Evolutionary conservation across 2,113 vertebrate genomes (phyloP), one percentile per base, ranked within the genome.

Genomic region (Thermophis baileyi): DNA sequence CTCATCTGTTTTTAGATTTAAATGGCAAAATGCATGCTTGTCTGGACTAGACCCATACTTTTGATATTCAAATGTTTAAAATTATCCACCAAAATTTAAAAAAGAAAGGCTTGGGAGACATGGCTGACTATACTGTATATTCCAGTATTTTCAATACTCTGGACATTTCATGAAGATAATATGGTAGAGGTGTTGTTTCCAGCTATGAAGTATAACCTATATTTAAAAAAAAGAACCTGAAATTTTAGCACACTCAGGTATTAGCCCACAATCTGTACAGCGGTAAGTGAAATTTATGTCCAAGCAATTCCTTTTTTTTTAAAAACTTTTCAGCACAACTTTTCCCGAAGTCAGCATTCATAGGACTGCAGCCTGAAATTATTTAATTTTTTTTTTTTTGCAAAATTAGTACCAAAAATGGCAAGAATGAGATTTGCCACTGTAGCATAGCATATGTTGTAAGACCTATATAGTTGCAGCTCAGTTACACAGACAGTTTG

Each of bases 341-440:
- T 81, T 40, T 81, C 69, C 6, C 22, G 3, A 25, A 35, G 35
- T 14, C 40, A 88, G 35, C 14, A 7, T 89, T 44, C 5, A 35
- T 90, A 57, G 12, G 44, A 89, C 3, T 85, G 44, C 46, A 57
- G 20, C 51, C 53, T 89, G 24, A 89, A 86, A 85, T 92, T 46
- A 85, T 27, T 57, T 54, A n/a, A 53, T n/a, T 25, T 12, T 24
- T 12, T 40, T 55, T 92, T 40, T 55, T 55, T 81, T 85, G 24
- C 50, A 81, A 81, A 81, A 81, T 22, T 86, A 44, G 49, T 74
- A 69, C 60, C 35, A 87, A 92, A 85, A 69, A 87, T n/a, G 93
- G 54, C 92, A 95, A 94, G 91, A 94, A 93, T 96, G 94, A 94
- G 93, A 91, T 93, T 95, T 94, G 94, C 30, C 92, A 93, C 93